phyloP scores from a whole-genome alignment of 2,113 vertebrate genomes.

The Alligator sinensis region DNA sequence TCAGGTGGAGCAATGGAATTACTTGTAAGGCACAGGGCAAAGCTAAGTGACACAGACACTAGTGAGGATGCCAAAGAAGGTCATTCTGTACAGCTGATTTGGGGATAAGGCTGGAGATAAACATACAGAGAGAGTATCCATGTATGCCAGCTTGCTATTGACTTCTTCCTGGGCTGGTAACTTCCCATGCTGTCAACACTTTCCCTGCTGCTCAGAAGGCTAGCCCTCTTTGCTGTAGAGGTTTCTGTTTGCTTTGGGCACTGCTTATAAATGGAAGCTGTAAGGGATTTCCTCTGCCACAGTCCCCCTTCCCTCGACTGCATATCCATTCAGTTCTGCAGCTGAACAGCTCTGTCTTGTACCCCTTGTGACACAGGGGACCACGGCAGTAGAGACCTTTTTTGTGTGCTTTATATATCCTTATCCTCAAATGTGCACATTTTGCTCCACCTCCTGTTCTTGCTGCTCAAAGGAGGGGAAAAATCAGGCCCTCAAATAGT shows the following conservation, averaged over 20 bases:
- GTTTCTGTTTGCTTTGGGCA: not conserved
- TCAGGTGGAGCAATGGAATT: fast-evolving
- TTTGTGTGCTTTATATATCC: not conserved
- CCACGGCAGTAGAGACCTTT: not conserved
- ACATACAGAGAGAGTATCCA: not conserved
- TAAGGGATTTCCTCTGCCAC: not conserved
- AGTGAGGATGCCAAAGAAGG: not conserved
- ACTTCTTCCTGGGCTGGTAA: not conserved
- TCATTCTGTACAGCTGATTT: not conserved
- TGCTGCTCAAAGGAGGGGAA: not conserved
- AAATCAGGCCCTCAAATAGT: not conserved
- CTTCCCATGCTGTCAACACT: not conserved
- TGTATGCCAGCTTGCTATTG: not conserved
- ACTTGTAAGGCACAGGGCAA: not conserved
- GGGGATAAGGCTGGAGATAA: not conserved
- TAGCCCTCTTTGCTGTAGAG: not conserved
- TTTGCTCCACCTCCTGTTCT: not conserved
- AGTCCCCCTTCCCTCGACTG: not conserved
- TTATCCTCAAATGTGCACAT: not conserved
- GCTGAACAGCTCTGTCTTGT: not conserved
- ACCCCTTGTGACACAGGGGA: not conserved
- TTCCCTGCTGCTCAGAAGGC: not conserved
- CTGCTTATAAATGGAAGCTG: not conserved
- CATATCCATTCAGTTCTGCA: not conserved
- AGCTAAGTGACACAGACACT: not conserved